Percentiles rank a stretch among this genome's conserved stretches.
Conservation (phyloP, 2,888 invertebrate genomes). For the Acleris holmiana region DNA sequence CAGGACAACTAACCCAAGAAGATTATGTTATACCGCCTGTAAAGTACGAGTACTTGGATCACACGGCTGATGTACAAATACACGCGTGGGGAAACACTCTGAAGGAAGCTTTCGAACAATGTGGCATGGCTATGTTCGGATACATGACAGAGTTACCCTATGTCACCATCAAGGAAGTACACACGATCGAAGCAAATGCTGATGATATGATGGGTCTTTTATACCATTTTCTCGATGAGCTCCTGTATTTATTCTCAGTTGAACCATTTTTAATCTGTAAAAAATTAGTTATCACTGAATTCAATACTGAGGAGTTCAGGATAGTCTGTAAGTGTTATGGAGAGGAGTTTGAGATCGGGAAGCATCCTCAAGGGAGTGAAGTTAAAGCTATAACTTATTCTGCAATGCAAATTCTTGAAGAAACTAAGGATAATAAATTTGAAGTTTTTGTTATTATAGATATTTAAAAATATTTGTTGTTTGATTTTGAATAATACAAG, state of each 20-base stretch:
- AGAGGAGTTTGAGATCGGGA: conserved; percentile 96
- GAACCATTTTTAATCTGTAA: conserved; percentile 95
- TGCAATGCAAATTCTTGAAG: conserved; percentile 96
- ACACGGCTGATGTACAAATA: conserved; percentile 99
- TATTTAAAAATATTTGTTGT: conserved; percentile 84
- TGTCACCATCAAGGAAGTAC: conserved; percentile 91
- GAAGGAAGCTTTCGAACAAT: conserved; percentile 96
- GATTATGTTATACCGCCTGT: conserved; percentile 86
- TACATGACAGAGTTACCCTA: conserved; percentile 97
- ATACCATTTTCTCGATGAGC: conserved; percentile 97
- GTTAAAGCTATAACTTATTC: conserved; percentile 99
- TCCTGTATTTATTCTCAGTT: conserved; percentile 95
- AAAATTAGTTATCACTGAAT: conserved; percentile 94
- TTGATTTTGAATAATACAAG: neutral
- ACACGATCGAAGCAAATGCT: conserved; percentile 93
- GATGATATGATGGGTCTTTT: conserved; percentile 95
- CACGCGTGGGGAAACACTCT: conserved; percentile 96
- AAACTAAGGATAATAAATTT: conserved; percentile 87
- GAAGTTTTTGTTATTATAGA: conserved; percentile 99
- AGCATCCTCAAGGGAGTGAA: conserved; percentile 98
- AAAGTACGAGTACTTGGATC: conserved; percentile 97
- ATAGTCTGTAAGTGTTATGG: conserved; percentile 94
- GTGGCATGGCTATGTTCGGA: conserved; percentile 97
- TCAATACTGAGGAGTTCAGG: conserved; percentile 91
- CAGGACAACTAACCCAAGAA: conserved; percentile 82